These are phyloP conservation scores for Sminthurides aquaticus DNA, from an alignment of 2,888 invertebrate genomes.

Conservation along the genomic window DNA sequence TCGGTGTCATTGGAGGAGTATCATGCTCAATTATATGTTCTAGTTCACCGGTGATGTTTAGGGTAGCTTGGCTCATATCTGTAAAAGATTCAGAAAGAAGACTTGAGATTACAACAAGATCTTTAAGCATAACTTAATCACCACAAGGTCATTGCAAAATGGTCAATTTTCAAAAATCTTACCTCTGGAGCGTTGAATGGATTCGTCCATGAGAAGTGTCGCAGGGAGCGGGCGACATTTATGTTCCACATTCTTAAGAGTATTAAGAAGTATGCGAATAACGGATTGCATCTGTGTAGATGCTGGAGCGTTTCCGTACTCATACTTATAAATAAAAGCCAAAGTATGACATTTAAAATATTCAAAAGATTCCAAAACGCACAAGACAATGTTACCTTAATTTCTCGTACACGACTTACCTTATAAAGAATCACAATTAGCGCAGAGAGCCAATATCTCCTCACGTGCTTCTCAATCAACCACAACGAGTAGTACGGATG, in stretches of 20 bases:
- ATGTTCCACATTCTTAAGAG: constrained; percentile 84
- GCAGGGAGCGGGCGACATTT: constrained; percentile 78
- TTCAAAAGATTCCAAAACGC: constrained; percentile 1
- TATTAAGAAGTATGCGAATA: constrained; percentile 82
- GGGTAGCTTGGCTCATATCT: constrained; percentile 28
- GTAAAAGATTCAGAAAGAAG: constrained; percentile 1
- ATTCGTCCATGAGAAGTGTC: constrained; percentile 66
- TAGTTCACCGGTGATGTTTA: constrained; percentile 32
- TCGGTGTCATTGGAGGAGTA: constrained; percentile 39
- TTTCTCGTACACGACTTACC: constrained; percentile 53
- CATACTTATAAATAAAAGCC: constrained; percentile 47
- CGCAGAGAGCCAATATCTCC: constrained; percentile 88
- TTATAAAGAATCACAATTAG: constrained; percentile 90
- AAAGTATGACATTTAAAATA: constrained; percentile 5
- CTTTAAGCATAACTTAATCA: too few species aligned
- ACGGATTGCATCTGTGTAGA: constrained; percentile 64
- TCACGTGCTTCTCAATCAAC: constrained; percentile 74
- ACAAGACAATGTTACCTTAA: neutral
- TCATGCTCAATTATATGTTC: constrained; percentile 42
- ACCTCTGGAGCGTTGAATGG: constrained; percentile 62
- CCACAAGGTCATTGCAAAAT: too few species aligned
- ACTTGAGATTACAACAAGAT: too few species aligned
- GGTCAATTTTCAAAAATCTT: too few species aligned
- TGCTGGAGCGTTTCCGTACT: constrained; percentile 48
- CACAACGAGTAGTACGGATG: constrained; percentile 74